Evolutionary conservation across 2,797 vertebrate genomes (phyloP).

Genomic region (Lepilemur septentrionalis): DNA sequence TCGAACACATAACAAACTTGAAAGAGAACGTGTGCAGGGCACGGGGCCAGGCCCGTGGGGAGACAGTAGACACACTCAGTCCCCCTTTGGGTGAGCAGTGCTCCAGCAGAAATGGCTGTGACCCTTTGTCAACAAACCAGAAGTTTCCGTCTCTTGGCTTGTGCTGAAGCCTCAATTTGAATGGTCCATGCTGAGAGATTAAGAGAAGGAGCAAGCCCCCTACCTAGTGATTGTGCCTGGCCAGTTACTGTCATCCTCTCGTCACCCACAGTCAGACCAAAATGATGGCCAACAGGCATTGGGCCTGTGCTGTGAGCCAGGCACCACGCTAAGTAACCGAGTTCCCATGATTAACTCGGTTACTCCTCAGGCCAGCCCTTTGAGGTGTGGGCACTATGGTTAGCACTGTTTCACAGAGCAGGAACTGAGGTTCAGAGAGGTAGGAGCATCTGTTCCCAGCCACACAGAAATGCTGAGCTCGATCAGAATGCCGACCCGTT

Average conservation of each 20-base stretch:
- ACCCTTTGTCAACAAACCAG: background rate
- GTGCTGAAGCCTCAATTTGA: background rate
- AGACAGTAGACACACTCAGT: accelerated
- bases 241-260: too few relatives aligned
- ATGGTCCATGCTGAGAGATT: background rate
- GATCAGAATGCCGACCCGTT: accelerated
- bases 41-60: background rate
- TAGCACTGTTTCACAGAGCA: background rate
- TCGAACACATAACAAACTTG: accelerated
- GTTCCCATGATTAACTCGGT: accelerated
- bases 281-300: accelerated
- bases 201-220: background rate
- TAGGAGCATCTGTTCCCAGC: accelerated
- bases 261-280: background rate
- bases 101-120: too few relatives aligned
- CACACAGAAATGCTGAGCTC: background rate
- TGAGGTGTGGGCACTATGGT: accelerated
- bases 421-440: background rate
- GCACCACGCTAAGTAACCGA: accelerated
- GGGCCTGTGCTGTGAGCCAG: accelerated
- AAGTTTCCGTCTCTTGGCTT: background rate
- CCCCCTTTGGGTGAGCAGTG: accelerated
- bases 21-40: background rate
- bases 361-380: background rate
- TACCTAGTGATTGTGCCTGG: accelerated